Evolutionary conservation across 2,797 vertebrate species (phyloP), one percentile per base, ranked within the genome.

Genomic region (Gouania willdenowi): DNA sequence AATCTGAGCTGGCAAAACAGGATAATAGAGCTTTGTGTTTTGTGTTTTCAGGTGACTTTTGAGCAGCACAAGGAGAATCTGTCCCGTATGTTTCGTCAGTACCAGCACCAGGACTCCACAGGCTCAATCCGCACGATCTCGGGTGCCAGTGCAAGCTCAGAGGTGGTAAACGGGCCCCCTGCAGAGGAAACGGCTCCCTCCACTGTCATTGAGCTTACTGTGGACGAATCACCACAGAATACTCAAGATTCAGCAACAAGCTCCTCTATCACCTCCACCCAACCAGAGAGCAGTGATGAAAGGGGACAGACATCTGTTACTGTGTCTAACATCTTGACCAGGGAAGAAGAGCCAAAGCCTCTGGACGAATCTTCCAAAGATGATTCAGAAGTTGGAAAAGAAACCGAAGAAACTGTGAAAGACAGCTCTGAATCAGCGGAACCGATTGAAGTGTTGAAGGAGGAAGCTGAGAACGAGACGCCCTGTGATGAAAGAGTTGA

Each of bases 1-100:
- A 5, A 26, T n/a, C 24, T 5, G 6, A 21, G 21, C 3, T 3
- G n/a, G n/a, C n/a, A 26, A 10, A 29, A 8, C 32, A 9, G 6
- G 1, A 6, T 16, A 28, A 34, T 16, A 6, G 5, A 19, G 13
- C 8, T n/a, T 14, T 43, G 36, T 8, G 1, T 25, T 34, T 6
- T 71, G 8, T 82, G 38, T 73, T 69, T 78, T 4, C 66, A 99
- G 97, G 96, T 98, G 30, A 89, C 95, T 47, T 98, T 93, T 68
- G 97, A 99, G 84, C 90, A 93, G 68, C 95, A 99, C 86, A 98
- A 93, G 63, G 92, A 95, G 37, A 94, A 73, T 49, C 84, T 98
- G 68, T 91, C 93, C 37, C 88, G 33, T 43, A 87, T 93, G 73
- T 97, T 94, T 68, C 85, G 71, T 10, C 91, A 96, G 48, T 94